Evolutionary conservation across 2,888 invertebrate species (phyloP).

Genomic region (Bellardia bayeri): DNA sequence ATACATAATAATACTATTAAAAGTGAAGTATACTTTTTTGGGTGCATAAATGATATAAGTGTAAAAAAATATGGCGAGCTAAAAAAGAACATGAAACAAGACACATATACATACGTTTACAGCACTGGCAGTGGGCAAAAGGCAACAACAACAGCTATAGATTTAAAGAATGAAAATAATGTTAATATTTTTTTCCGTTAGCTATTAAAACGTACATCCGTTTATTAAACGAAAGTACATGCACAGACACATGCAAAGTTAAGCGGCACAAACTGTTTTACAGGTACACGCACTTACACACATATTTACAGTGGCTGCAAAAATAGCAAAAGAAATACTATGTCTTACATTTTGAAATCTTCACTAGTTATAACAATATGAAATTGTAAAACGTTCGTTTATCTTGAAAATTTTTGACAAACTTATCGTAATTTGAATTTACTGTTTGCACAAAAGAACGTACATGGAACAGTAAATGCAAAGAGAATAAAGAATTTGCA

Average conservation of each 20-base stretch:
- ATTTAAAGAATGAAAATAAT: slow-evolving; percentile 76
- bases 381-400: too few relatives aligned
- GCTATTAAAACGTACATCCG: slow-evolving; percentile 79
- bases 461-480: too few relatives aligned
- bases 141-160: neutral
- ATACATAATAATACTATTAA: slow-evolving; percentile 72
- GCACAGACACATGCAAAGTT: neutral
- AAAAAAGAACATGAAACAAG: neutral
- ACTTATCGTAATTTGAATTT: too few relatives aligned
- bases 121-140: slow-evolving; percentile 1
- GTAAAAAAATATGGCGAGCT: slow-evolving; percentile 9
- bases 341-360: too few relatives aligned
- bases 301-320: neutral
- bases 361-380: too few relatives aligned
- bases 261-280: neutral
- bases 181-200: slow-evolving; percentile 78
- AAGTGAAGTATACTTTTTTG: slow-evolving; percentile 65
- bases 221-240: slow-evolving; percentile 65
- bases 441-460: too few relatives aligned
- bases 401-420: too few relatives aligned
- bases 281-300: neutral
- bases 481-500: too few relatives aligned
- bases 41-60: slow-evolving; percentile 40
- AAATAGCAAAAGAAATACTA: neutral
- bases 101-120: slow-evolving; percentile 11